Conservation (phyloP, 1,140 invertebrate genomes). For the Papilio helenus region DNA sequence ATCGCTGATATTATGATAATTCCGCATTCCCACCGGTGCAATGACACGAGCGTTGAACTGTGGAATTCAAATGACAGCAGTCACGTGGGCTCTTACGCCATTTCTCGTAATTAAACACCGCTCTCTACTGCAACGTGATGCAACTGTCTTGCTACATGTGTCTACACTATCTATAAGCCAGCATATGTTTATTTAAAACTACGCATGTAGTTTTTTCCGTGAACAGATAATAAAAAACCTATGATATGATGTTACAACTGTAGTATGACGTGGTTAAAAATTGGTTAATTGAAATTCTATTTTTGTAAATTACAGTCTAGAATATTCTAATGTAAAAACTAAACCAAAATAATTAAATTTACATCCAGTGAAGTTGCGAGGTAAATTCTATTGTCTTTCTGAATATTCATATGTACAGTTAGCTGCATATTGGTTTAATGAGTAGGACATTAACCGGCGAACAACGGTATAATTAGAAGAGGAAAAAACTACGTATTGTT, state of each 20-base stretch:
- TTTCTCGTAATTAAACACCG: neutral
- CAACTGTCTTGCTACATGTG: neutral
- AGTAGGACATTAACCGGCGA: neutral
- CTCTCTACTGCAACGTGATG: constrained; percentile 6
- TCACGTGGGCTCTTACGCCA: neutral
- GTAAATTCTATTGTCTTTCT: neutral
- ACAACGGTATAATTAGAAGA: neutral
- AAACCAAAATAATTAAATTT: too few relatives aligned
- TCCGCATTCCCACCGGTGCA: neutral
- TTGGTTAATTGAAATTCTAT: too few relatives aligned
- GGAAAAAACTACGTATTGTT: neutral
- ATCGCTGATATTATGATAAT: neutral
- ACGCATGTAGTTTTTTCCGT: too few relatives aligned
- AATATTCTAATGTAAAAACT: too few relatives aligned
- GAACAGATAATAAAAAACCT: too few relatives aligned
- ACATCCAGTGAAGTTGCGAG: neutral
- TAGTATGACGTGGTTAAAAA: too few relatives aligned
- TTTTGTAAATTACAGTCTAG: too few relatives aligned
- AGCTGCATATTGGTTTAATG: neutral
- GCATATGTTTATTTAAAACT: neutral
- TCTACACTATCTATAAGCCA: neutral
- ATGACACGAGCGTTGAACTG: neutral
- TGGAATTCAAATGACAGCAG: neutral
- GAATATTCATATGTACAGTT: neutral
- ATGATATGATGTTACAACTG: too few relatives aligned